Evolutionary conservation across 2,888 invertebrate species (phyloP).

Genomic region (Temnothorax rugatulus): DNA sequence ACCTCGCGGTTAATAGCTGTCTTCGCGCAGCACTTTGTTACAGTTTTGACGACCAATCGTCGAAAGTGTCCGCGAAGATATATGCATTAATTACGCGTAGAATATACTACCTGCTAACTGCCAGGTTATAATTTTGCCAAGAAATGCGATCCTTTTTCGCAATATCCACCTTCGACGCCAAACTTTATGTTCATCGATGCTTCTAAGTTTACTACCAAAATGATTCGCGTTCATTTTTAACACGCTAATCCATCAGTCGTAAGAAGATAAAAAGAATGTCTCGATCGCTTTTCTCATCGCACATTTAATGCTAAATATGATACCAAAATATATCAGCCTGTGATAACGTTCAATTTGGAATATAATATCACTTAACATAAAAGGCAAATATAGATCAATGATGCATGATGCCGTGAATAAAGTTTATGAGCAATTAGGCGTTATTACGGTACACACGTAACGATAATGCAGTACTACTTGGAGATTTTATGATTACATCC

Average conservation of each 20-base stretch:
- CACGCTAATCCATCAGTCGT: neutral
- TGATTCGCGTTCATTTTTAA: neutral
- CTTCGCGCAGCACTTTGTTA: conserved; percentile 33
- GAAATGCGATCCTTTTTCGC: neutral
- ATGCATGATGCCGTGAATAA: neutral
- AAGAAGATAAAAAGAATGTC: neutral
- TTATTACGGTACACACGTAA: neutral
- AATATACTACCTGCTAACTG: conserved; percentile 3
- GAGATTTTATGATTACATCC: conserved; percentile 30
- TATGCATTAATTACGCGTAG: neutral
- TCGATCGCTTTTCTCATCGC: too few species aligned
- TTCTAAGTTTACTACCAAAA: conserved; percentile 8
- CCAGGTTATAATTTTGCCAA: neutral
- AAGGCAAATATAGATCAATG: neutral
- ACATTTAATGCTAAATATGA: neutral
- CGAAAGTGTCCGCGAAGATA: conserved; percentile 22
- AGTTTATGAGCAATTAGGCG: conserved; percentile 27
- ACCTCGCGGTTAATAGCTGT: conserved; percentile 25
- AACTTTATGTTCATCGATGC: neutral
- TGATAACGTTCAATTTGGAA: neutral
- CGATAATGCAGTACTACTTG: neutral
- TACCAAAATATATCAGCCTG: neutral
- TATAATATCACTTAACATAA: neutral
- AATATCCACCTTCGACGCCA: neutral
- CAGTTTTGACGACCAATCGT: conserved; percentile 12